Percentiles rank a stretch among this genome's conserved stretches.
phyloP scores from a whole-genome alignment of 2,797 vertebrate genomes.

The Enteromius treurensis region DNA sequence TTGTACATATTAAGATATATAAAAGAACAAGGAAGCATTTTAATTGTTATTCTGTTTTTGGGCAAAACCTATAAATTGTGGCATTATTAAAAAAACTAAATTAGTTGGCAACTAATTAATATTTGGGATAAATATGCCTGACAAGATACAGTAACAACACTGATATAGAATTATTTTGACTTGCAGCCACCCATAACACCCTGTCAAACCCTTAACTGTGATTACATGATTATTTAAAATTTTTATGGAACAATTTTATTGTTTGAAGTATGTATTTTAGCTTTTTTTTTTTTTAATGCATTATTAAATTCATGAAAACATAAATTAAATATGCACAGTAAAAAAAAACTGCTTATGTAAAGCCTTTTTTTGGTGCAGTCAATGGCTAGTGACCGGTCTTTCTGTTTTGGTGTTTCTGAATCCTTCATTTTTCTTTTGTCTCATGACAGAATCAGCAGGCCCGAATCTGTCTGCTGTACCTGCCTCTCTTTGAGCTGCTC shows the following conservation, averaged over 20 bases:
- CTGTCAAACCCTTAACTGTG: neutral
- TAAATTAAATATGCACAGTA: neutral
- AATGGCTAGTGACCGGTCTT: neutral
- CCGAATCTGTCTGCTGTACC: constrained; percentile 91
- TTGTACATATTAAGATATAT: too few relatives aligned
- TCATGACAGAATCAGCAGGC: constrained; percentile 90
- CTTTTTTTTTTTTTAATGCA: neutral
- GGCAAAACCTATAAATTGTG: too few relatives aligned
- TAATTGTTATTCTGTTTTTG: too few relatives aligned
- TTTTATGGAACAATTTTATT: too few relatives aligned
- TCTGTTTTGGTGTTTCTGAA: neutral
- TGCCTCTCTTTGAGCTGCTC: constrained; percentile 89
- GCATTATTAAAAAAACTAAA: too few relatives aligned
- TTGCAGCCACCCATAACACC: too few relatives aligned
- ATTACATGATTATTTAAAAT: neutral
- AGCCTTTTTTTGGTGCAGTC: neutral
- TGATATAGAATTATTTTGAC: too few relatives aligned
- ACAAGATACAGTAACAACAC: too few relatives aligned
- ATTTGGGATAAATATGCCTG: too few relatives aligned
- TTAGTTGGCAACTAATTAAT: too few relatives aligned
- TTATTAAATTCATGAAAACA: neutral
- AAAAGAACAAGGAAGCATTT: too few relatives aligned
- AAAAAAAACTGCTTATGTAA: neutral
- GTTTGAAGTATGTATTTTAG: neutral
- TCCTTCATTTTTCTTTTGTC: constrained; percentile 26